These are phyloP conservation scores for Hozukius guyotensis DNA, from an alignment of 2,797 vertebrate genomes.

Conservation along the genomic window DNA sequence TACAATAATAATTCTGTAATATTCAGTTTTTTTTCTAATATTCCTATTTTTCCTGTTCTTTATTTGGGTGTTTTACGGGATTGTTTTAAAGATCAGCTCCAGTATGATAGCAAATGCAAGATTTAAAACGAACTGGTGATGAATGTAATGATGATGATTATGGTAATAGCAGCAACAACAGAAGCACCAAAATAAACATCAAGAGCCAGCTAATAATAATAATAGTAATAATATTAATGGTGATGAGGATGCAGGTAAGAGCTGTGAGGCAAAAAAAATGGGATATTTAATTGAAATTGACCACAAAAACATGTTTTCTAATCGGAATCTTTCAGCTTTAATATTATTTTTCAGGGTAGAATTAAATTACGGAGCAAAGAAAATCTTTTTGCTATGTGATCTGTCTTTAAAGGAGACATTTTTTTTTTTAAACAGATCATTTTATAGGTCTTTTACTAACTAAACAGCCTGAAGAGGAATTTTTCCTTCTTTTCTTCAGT, in stretches of 20 bases:
- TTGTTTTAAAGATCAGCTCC: background rate
- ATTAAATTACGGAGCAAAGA: background rate
- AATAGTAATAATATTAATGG: background rate
- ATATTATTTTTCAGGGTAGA: background rate
- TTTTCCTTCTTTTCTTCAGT: background rate
- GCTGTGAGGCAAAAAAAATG: background rate
- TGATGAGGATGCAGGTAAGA: background rate
- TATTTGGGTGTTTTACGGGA: background rate
- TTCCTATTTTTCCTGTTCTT: background rate
- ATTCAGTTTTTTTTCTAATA: background rate
- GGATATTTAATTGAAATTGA: background rate
- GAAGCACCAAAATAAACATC: conserved; percentile 14
- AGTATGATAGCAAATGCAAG: background rate
- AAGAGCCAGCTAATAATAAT: background rate
- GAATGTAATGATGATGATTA: conserved; percentile 27
- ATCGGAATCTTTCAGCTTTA: background rate
- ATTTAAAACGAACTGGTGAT: background rate
- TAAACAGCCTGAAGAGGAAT: background rate
- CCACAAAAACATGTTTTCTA: background rate
- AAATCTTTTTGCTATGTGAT: background rate
- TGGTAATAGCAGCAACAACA: conserved; percentile 11
- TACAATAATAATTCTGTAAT: background rate
- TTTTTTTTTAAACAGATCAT: background rate
- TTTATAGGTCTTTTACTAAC: background rate
- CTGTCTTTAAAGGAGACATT: background rate